Percentiles rank a stretch among this genome's conserved stretches.
Evolutionary conservation across 2,797 vertebrate genomes (phyloP).

Genomic region (Gadopsis bispinosus): DNA sequence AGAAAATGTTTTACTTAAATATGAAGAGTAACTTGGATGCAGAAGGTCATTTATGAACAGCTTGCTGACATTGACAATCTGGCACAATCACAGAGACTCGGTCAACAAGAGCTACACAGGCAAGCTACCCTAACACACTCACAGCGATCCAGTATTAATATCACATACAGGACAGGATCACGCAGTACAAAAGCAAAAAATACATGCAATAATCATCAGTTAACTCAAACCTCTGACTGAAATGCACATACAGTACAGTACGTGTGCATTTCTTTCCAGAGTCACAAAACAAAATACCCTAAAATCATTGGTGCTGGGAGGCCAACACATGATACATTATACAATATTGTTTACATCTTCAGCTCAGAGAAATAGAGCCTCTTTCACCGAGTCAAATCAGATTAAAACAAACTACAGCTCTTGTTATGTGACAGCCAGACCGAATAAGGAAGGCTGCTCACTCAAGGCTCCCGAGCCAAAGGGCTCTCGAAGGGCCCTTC

Average conservation of each 20-base stretch:
- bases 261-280: not conserved
- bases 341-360: conserved; percentile 17
- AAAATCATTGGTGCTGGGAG: not conserved
- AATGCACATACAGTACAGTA: not conserved
- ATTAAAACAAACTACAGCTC: conserved; percentile 27
- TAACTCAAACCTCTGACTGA: not conserved
- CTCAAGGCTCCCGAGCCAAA: conserved; percentile 9
- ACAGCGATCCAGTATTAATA: conserved; percentile 34
- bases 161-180: not conserved
- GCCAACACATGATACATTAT: conserved; percentile 24
- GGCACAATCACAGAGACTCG: conserved; percentile 38
- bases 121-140: conserved; percentile 42
- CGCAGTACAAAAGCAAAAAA: not conserved
- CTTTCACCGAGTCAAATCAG: conserved; percentile 8
- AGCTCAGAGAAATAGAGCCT: conserved; percentile 30
- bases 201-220: not conserved
- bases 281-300: not conserved
- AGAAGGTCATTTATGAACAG: conserved; percentile 25
- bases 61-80: conserved; percentile 33
- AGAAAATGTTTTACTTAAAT: conserved; percentile 13
- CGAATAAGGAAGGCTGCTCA: conserved; percentile 20
- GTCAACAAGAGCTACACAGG: conserved; percentile 55
- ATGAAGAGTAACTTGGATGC: conserved; percentile 23
- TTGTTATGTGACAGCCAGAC: conserved; percentile 7
- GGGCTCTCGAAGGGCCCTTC: conserved; percentile 1